phyloP scores from a whole-genome alignment of 2,113 vertebrate genomes.

The Talpa occidentalis region DNA sequence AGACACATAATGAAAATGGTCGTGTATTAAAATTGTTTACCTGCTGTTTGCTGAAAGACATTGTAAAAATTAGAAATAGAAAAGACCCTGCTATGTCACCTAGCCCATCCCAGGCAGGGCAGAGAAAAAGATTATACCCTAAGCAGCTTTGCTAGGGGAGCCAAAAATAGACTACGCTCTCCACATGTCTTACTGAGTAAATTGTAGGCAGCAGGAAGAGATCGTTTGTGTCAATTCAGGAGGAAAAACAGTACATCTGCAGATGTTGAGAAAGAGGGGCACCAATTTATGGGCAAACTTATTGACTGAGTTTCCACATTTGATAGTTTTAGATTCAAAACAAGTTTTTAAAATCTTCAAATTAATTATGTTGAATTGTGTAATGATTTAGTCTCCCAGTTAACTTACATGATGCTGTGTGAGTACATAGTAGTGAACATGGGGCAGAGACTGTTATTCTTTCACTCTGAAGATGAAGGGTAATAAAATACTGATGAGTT shows the following conservation, averaged over 20 bases:
- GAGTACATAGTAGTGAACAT: neutral
- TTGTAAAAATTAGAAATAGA: conserved; percentile 72
- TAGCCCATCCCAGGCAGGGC: conserved; percentile 19
- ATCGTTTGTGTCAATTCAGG: conserved; percentile 32
- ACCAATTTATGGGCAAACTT: conserved; percentile 10
- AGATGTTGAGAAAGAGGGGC: conserved; percentile 9
- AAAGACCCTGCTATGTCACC: conserved; percentile 57
- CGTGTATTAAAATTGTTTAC: conserved; percentile 76
- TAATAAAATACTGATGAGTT: neutral
- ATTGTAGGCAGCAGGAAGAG: conserved; percentile 45
- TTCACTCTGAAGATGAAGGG: conserved; percentile 29
- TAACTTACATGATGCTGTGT: neutral
- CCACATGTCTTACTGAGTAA: conserved; percentile 25
- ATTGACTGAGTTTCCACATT: neutral
- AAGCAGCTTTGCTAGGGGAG: conserved; percentile 49
- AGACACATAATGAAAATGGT: conserved; percentile 73
- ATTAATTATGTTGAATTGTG: conserved; percentile 1
- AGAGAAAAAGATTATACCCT: conserved; percentile 61
- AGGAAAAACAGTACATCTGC: conserved; percentile 49
- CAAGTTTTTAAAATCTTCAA: neutral
- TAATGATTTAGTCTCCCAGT: neutral
- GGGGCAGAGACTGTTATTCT: neutral
- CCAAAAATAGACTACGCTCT: conserved; percentile 56
- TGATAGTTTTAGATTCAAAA: conserved; percentile 37
- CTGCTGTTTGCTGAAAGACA: conserved; percentile 68